phyloP scores from a whole-genome alignment of 2,113 vertebrate species.

The Podiceps cristatus region DNA sequence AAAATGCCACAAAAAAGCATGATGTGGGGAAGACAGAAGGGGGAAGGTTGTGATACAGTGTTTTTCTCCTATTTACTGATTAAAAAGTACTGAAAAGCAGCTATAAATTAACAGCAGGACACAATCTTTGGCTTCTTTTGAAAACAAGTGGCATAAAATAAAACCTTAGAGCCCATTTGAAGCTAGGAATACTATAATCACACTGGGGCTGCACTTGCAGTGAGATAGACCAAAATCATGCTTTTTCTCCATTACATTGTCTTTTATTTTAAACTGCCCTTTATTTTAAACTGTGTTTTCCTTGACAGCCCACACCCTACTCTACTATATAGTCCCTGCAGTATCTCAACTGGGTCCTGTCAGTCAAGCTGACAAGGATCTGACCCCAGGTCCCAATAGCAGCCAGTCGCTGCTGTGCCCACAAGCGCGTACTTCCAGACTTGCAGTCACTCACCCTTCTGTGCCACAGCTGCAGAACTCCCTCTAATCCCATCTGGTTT shows the following conservation, averaged over 20 bases:
- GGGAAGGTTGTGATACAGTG: background rate
- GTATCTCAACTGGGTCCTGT: background rate
- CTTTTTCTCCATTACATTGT: background rate
- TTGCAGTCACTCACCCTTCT: background rate
- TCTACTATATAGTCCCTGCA: background rate
- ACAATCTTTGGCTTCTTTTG: background rate
- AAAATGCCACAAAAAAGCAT: background rate
- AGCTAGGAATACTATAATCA: background rate
- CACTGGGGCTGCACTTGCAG: background rate
- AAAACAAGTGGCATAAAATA: background rate
- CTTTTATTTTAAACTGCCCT: conserved; percentile 3
- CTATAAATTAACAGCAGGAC: background rate
- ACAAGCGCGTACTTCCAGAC: background rate
- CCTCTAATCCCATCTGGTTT: background rate
- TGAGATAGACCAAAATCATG: background rate
- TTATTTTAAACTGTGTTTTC: background rate
- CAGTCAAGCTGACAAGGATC: background rate
- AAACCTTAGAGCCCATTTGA: background rate
- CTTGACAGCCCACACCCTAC: background rate
- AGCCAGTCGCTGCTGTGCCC: background rate
- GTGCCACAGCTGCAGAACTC: background rate
- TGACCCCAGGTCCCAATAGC: background rate
- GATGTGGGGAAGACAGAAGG: background rate
- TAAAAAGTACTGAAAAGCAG: background rate
- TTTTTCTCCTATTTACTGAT: background rate